phyloP scores from a whole-genome alignment of 2,113 vertebrate genomes.

The Peucedramus taeniatus region DNA sequence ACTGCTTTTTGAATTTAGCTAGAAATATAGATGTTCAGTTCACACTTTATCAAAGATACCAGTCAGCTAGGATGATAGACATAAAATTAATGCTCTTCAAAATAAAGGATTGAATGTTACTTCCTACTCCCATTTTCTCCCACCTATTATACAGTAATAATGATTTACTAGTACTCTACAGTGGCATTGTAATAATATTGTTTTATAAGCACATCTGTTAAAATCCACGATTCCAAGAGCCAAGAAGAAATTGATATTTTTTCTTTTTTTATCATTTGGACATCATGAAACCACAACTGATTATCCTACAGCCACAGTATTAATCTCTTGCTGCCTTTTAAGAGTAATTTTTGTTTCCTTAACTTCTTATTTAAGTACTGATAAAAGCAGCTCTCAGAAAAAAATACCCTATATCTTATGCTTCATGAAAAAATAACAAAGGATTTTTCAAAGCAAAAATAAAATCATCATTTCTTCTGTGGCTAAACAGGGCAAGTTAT shows the following conservation, averaged over 20 bases:
- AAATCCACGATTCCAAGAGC: not conserved
- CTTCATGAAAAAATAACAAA: not conserved
- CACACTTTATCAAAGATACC: not conserved
- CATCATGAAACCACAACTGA: not conserved
- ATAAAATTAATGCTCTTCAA: not conserved
- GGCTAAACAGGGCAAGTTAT: not conserved
- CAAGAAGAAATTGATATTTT: not conserved
- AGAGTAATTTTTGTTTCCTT: not conserved
- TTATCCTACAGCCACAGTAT: not conserved
- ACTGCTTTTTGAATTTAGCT: not conserved
- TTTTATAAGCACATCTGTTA: not conserved
- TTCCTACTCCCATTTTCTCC: not conserved
- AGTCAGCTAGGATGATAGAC: not conserved
- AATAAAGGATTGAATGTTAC: not conserved
- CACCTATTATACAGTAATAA: not conserved
- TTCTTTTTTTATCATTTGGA: not conserved
- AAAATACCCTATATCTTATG: not conserved
- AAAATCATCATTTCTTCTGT: not conserved
- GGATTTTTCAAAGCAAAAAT: not conserved
- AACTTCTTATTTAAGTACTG: not conserved
- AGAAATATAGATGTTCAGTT: not conserved
- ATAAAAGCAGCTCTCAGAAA: not conserved
- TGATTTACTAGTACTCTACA: not conserved
- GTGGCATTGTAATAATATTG: not conserved
- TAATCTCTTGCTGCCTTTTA: not conserved